These are phyloP conservation scores for Heliangelus exortis DNA, from an alignment of 2,797 vertebrate species.

Conservation along the genomic window DNA sequence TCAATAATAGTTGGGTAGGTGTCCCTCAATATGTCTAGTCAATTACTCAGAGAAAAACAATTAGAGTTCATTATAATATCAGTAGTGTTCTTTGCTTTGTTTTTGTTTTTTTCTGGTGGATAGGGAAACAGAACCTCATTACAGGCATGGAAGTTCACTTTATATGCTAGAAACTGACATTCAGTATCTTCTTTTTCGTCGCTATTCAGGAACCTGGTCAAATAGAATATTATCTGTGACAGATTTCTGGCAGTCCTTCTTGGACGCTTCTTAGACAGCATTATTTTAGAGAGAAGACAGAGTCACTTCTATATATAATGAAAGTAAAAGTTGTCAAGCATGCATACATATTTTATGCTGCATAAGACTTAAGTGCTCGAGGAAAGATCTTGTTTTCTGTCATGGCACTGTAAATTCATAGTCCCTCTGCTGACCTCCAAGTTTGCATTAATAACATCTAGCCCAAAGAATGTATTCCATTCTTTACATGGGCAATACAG, in stretches of 20 bases:
- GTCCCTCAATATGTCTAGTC: background rate
- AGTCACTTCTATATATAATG: conserved; percentile 52
- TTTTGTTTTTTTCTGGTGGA: accelerated
- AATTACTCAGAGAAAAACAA: background rate
- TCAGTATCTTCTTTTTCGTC: conserved; percentile 33
- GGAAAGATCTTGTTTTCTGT: conserved; percentile 33
- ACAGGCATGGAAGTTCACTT: background rate
- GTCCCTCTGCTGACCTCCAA: conserved; percentile 18
- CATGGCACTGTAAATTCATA: background rate
- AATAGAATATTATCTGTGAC: conserved; percentile 59
- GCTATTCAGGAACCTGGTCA: conserved; percentile 31
- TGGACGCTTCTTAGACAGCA: conserved; percentile 52
- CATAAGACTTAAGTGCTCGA: conserved; percentile 48
- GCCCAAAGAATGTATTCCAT: background rate
- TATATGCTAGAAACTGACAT: conserved; percentile 16
- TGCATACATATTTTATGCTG: conserved; percentile 57
- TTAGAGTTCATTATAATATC: background rate
- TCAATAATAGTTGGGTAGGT: background rate
- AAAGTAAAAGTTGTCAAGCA: conserved; percentile 55
- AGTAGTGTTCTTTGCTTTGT: background rate
- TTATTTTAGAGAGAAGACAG: conserved; percentile 34
- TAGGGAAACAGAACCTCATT: background rate
- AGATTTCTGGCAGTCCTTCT: conserved; percentile 46
- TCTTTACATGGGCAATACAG: background rate
- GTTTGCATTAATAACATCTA: background rate